These are phyloP conservation scores for Corydoras sp. DNA, from an alignment of 2,113 vertebrate genomes.

Conservation along the genomic window DNA sequence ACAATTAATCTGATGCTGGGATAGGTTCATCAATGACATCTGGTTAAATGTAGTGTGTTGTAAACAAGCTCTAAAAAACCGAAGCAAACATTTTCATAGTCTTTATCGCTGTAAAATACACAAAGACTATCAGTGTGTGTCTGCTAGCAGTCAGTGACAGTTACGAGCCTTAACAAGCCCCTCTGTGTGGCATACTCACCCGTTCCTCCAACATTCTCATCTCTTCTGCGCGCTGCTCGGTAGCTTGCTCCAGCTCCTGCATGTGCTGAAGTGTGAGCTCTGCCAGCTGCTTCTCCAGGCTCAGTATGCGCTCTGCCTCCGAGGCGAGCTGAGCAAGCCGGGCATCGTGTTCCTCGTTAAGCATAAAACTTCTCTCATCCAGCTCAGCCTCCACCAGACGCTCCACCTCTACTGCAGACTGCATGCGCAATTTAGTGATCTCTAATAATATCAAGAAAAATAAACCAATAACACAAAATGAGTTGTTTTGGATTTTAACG, in stretches of 20 bases:
- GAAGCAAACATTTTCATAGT: too few species aligned
- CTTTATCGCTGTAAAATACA: too few species aligned
- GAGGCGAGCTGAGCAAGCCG: conserved; percentile 45
- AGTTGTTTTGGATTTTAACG: too few species aligned
- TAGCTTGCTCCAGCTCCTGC: conserved; percentile 46
- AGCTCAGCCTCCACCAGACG: conserved; percentile 67
- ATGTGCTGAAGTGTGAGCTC: conserved; percentile 61
- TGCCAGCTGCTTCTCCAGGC: conserved; percentile 63
- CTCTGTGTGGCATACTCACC: conserved; percentile 4
- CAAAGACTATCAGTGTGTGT: too few species aligned
- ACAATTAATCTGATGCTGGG: too few species aligned
- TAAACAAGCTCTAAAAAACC: too few species aligned
- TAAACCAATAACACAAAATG: background rate
- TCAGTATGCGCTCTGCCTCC: conserved; percentile 53
- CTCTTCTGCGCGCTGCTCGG: conserved; percentile 51
- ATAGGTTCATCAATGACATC: too few species aligned
- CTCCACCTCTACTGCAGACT: conserved; percentile 54
- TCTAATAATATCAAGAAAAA: conserved; percentile 55
- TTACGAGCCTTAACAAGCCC: too few species aligned
- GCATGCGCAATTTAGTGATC: conserved; percentile 56
- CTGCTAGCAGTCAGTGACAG: too few species aligned
- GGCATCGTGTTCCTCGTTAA: conserved; percentile 64
- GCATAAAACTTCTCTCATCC: conserved; percentile 51
- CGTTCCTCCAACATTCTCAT: conserved; percentile 57
- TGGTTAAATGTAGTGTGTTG: too few species aligned